Conservation (phyloP, 2,113 vertebrate species). For the Rattus norvegicus region DNA sequence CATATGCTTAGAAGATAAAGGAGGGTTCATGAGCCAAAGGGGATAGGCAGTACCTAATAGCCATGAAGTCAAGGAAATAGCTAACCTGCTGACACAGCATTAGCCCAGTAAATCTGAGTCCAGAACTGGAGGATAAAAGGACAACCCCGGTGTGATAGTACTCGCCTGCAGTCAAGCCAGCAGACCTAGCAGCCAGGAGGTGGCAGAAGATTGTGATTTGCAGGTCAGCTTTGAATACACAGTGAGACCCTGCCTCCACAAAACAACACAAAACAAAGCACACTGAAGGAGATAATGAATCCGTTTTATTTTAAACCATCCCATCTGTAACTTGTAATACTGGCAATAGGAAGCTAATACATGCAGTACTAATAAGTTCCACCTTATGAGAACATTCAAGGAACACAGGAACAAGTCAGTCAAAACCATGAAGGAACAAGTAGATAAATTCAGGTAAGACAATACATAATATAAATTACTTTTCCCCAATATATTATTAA, state of each 20-base stretch:
- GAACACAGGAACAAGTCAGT: not conserved
- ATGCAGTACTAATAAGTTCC: not conserved
- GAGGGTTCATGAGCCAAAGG: not conserved
- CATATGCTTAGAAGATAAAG: not conserved
- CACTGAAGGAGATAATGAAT: not conserved
- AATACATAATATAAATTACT: not conserved
- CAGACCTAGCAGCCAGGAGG: not conserved
- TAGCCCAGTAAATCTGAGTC: not conserved
- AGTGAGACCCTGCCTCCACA: not conserved
- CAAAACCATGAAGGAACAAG: not conserved
- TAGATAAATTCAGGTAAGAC: not conserved
- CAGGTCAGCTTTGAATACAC: not conserved
- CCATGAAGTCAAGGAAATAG: not conserved
- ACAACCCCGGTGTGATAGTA: too few species aligned
- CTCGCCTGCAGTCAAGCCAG: not conserved
- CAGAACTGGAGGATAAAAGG: not conserved
- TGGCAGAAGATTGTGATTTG: not conserved
- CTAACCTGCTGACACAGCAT: not conserved
- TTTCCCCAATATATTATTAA: not conserved
- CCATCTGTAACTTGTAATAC: not conserved
- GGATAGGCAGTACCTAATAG: not conserved
- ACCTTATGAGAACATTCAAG: not conserved
- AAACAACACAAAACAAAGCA: not conserved
- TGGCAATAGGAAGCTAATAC: not conserved
- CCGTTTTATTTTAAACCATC: not conserved